Percentiles rank a stretch among this genome's conserved stretches.
Evolutionary conservation across 2,888 invertebrate species (phyloP).

Genomic region (Prosopocoilus inquinatus): DNA sequence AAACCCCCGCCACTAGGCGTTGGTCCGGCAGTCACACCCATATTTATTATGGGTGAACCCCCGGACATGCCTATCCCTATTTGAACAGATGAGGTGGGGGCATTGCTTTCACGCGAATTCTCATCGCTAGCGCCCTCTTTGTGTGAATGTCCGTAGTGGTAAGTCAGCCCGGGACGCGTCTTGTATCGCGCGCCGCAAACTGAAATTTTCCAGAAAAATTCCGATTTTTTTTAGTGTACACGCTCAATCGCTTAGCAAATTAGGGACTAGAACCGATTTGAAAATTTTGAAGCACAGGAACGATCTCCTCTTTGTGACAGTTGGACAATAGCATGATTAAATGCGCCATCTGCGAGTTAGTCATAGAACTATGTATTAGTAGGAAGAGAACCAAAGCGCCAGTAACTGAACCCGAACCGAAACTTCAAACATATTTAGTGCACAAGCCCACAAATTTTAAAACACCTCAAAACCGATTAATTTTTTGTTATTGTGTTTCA

Average conservation of each 20-base stretch:
- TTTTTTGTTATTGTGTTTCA: background rate
- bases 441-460: background rate
- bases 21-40: slow-evolving; percentile 22
- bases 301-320: slow-evolving; percentile 11
- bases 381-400: slow-evolving; percentile 43
- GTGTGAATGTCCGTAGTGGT: slow-evolving; percentile 94
- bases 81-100: slow-evolving; percentile 44
- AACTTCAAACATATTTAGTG: slow-evolving; percentile 24
- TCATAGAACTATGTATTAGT: slow-evolving; percentile 9
- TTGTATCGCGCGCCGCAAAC: slow-evolving; percentile 96
- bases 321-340: slow-evolving; percentile 20
- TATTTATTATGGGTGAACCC: slow-evolving; percentile 22
- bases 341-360: slow-evolving; percentile 21
- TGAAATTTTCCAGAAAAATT: slow-evolving; percentile 53
- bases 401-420: slow-evolving; percentile 50
- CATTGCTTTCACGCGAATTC: slow-evolving; percentile 51
- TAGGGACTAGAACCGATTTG: slow-evolving; percentile 49
- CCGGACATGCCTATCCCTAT: slow-evolving; percentile 23
- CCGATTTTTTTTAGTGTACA: slow-evolving; percentile 31
- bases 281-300: slow-evolving; percentile 19
- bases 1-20: slow-evolving; percentile 18
- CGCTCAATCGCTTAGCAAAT: slow-evolving; percentile 38
- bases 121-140: slow-evolving; percentile 58
- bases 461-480: background rate
- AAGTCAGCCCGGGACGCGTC: slow-evolving; percentile 91